Conservation (phyloP, 64 coral and sea anemone species). For the Montipora efflorescens region DNA sequence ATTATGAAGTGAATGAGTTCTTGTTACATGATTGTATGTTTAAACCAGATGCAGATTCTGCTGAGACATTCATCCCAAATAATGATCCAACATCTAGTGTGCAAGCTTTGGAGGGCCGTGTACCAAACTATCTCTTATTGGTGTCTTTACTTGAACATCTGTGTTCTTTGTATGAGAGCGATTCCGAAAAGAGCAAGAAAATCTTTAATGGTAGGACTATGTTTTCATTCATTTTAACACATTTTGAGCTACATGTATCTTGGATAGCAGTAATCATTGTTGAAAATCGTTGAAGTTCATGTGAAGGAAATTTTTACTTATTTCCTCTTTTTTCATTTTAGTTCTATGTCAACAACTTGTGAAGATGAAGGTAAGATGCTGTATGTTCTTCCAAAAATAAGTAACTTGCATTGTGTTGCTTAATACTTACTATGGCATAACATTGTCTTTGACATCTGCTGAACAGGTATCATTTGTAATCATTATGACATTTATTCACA, state of each 20-base stretch:
- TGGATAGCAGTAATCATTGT: too few relatives aligned
- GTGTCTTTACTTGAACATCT: slow-evolving; percentile 93
- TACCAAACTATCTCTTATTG: slow-evolving; percentile 86
- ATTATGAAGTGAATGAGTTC: too few relatives aligned
- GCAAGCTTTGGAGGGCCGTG: slow-evolving; percentile 81
- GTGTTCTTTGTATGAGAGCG: slow-evolving; percentile 85
- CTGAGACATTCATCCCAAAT: slow-evolving; percentile 61
- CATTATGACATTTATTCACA: too few relatives aligned
- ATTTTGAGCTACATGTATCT: neutral
- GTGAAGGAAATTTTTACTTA: too few relatives aligned
- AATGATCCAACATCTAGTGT: slow-evolving; percentile 60
- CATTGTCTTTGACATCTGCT: too few relatives aligned
- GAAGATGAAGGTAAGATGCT: slow-evolving; percentile 84
- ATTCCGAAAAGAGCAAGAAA: slow-evolving; percentile 80
- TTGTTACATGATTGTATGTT: too few relatives aligned
- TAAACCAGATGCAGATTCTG: slow-evolving; percentile 53
- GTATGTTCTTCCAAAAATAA: too few relatives aligned
- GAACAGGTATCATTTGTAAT: too few relatives aligned
- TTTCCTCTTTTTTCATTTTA: slow-evolving; percentile 41
- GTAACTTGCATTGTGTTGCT: too few relatives aligned
- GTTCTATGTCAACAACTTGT: slow-evolving; percentile 95
- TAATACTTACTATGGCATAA: too few relatives aligned
- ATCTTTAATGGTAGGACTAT: slow-evolving; percentile 89
- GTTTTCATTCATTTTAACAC: neutral
- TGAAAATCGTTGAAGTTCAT: too few relatives aligned